These are phyloP conservation scores for Carassius gibelio DNA, from an alignment of 2,113 vertebrate genomes.

Conservation along the genomic window DNA sequence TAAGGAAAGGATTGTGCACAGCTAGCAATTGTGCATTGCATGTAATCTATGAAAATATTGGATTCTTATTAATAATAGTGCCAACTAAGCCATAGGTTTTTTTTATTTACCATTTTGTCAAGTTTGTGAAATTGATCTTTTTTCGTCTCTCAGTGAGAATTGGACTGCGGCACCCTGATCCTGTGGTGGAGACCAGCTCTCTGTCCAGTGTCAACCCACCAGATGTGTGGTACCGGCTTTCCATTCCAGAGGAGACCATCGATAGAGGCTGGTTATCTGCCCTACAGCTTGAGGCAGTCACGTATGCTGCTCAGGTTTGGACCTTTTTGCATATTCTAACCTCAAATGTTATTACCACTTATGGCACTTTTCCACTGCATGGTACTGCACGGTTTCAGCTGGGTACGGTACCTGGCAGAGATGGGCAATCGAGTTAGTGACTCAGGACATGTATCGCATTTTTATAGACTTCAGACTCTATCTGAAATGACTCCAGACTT, in stretches of 20 bases:
- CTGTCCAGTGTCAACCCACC: conserved; percentile 95
- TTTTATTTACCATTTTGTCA: background rate
- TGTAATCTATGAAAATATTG: background rate
- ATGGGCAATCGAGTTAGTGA: no score
- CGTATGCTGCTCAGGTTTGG: conserved; percentile 91
- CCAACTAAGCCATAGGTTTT: background rate
- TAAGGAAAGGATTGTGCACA: background rate
- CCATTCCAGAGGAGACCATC: conserved; percentile 93
- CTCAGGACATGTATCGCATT: no score
- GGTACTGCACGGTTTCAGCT: no score
- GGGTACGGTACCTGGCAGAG: no score
- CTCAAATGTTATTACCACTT: background rate
- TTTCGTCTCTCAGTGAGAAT: conserved; percentile 81
- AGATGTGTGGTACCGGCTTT: conserved; percentile 94
- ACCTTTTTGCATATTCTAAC: background rate
- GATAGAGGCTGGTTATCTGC: conserved; percentile 94
- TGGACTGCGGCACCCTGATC: conserved; percentile 92
- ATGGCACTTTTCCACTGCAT: no score
- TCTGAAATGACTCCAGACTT: no score
- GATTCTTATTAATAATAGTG: background rate
- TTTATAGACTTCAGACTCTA: no score
- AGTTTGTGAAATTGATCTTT: background rate
- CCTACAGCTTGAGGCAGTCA: conserved; percentile 94
- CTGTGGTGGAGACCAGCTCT: conserved; percentile 97
- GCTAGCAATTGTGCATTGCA: background rate